Conservation (phyloP, 2,888 invertebrate species). For the Biston stratarius region DNA sequence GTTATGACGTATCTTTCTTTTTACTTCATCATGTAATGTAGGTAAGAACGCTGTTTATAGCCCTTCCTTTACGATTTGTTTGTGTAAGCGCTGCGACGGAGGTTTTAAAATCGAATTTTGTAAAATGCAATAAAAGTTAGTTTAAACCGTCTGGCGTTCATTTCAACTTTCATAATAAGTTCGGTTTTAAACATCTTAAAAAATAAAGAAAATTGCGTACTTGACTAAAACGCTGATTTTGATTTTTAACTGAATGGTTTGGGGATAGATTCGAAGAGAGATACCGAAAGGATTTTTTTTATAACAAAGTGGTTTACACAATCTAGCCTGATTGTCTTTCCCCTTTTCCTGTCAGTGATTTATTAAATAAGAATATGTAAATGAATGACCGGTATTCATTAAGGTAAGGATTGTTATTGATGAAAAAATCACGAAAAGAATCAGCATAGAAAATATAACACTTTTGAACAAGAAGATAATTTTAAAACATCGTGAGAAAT, state of each 20-base stretch:
- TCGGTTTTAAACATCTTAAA: background rate
- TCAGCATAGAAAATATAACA: no score
- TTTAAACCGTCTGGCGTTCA: conserved; percentile 49
- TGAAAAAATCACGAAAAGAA: no score
- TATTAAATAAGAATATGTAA: no score
- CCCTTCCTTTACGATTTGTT: conserved; percentile 79
- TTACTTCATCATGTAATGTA: conserved; percentile 2
- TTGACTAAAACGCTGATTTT: background rate
- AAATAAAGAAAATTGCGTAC: background rate
- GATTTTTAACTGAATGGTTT: no score
- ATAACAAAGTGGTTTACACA: background rate
- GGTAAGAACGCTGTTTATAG: conserved; percentile 68
- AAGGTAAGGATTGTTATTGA: no score
- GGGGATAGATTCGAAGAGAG: background rate
- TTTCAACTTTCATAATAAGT: conserved; percentile 3
- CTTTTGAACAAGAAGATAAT: no score
- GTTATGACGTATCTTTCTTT: conserved; percentile 16
- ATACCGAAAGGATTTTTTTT: background rate
- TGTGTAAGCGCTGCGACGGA: conserved; percentile 62
- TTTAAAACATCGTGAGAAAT: no score
- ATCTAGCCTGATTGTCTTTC: background rate
- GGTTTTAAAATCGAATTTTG: conserved; percentile 73
- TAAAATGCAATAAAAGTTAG: conserved; percentile 62
- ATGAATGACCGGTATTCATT: no score
- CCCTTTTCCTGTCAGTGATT: background rate